phyloP scores from a whole-genome alignment of 2,113 vertebrate species.

The Mobula hypostoma region DNA sequence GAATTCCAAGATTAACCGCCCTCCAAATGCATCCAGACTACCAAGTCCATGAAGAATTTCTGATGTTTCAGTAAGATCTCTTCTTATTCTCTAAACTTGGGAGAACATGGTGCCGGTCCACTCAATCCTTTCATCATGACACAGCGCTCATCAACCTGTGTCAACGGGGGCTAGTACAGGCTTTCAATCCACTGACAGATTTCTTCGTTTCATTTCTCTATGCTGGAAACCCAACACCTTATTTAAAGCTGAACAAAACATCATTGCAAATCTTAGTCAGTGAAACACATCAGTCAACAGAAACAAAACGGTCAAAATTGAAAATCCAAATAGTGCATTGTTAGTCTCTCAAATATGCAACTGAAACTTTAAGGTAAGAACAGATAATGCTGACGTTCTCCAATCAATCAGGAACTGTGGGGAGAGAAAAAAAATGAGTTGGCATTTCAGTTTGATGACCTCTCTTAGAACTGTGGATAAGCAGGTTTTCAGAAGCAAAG shows the following conservation, averaged over 20 bases:
- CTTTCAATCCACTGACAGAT: background rate
- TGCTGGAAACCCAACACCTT: background rate
- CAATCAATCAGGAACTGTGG: no score
- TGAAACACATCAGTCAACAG: background rate
- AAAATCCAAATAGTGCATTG: background rate
- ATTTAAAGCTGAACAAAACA: constrained; percentile 7
- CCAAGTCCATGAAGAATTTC: no score
- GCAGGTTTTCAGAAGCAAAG: no score
- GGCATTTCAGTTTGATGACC: no score
- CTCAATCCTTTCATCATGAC: background rate
- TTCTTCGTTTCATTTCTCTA: background rate
- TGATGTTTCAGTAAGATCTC: no score
- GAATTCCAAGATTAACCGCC: no score
- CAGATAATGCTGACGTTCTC: no score
- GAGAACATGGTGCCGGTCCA: background rate
- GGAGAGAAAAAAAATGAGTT: no score
- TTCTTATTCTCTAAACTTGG: no score
- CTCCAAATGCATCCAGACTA: no score
- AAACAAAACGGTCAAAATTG: background rate
- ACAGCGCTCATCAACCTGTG: background rate
- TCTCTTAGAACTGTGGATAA: no score
- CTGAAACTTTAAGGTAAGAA: background rate
- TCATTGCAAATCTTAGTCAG: background rate
- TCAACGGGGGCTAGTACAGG: no score
- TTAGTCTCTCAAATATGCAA: background rate